Evolutionary conservation across 2,888 invertebrate genomes (phyloP).

Genomic region (Acleris laterana): DNA sequence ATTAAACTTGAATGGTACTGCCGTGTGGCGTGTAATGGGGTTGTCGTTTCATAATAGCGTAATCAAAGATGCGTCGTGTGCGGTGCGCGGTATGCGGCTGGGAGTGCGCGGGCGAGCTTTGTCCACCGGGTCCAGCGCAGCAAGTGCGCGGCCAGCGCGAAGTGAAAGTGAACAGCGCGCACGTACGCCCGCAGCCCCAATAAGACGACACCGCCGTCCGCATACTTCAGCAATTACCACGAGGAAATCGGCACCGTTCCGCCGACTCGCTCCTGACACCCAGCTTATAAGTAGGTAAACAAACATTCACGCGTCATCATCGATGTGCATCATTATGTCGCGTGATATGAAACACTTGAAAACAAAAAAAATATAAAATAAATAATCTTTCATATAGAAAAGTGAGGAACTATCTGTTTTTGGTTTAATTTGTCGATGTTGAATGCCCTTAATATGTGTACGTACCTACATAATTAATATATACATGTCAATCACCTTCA

Average conservation of each 20-base stretch:
- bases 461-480: conserved; percentile 5
- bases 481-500: conserved; percentile 42
- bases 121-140: conserved; percentile 55
- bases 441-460: background rate
- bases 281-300: conserved; percentile 40
- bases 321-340: background rate
- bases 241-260: conserved; percentile 78
- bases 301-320: conserved; percentile 18
- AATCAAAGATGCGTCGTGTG: conserved; percentile 25
- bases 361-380: too few relatives aligned
- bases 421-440: background rate
- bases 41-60: conserved; percentile 25
- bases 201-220: conserved; percentile 81
- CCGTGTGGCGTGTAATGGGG: conserved; percentile 10
- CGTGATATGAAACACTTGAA: too few relatives aligned
- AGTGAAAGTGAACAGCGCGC: conserved; percentile 82
- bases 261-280: conserved; percentile 57
- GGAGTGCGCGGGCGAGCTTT: conserved; percentile 24
- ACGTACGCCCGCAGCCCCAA: conserved; percentile 79
- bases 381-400: too few relatives aligned
- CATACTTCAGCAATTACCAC: conserved; percentile 82
- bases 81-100: conserved; percentile 29
- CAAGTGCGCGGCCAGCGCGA: conserved; percentile 61
- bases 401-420: background rate
- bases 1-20: background rate